Percentiles rank a stretch among this genome's conserved stretches.
These are phyloP conservation scores for Ramphastos sulfuratus DNA, from an alignment of 2,113 vertebrate species.

Conservation along the genomic window DNA sequence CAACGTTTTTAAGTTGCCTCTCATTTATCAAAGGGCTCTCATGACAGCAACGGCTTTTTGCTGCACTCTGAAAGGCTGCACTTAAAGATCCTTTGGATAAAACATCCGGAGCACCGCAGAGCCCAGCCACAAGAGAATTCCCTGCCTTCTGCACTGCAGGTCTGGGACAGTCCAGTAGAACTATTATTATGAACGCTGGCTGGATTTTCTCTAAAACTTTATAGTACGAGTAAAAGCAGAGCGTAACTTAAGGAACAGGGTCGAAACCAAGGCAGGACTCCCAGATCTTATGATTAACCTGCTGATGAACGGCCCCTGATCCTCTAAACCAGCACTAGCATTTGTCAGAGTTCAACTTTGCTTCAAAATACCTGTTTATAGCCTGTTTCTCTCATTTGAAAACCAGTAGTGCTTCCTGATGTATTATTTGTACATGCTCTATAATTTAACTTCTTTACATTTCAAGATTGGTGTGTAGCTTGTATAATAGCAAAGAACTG, in stretches of 20 bases:
- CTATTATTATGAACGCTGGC: background rate
- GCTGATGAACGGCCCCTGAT: too few relatives aligned
- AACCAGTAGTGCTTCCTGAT: background rate
- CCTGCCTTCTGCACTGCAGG: background rate
- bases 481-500: background rate
- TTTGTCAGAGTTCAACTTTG: background rate
- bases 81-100: accelerated
- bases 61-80: background rate
- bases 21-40: background rate
- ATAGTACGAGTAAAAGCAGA: background rate
- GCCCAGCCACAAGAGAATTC: background rate
- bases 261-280: background rate
- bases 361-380: background rate
- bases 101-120: background rate
- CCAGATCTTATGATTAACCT: background rate
- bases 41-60: background rate
- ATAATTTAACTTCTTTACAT: background rate
- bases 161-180: background rate
- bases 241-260: background rate
- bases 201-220: background rate
- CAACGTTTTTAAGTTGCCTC: background rate
- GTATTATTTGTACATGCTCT: background rate
- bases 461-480: background rate
- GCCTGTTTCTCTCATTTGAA: background rate
- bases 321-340: background rate